These are phyloP conservation scores for Zaprionus bogoriensis DNA, from an alignment of 2,888 invertebrate species.

Conservation along the genomic window DNA sequence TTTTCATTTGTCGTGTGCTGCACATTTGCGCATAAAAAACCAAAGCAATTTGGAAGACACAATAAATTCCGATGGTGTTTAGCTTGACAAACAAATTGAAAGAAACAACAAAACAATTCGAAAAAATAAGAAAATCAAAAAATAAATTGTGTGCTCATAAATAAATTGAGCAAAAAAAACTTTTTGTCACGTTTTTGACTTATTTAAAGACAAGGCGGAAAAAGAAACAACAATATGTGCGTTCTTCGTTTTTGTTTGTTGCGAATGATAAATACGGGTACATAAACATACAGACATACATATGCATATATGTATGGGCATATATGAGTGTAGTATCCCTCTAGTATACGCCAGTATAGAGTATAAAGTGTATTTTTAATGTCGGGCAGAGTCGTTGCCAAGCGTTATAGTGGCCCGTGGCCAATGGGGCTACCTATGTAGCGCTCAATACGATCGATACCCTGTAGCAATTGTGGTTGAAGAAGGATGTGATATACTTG, in stretches of 20 bases:
- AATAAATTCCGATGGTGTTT: conserved; percentile 1
- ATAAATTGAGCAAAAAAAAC: conserved; percentile 30
- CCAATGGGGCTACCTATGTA: conserved; percentile 1
- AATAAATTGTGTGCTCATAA: conserved; percentile 18
- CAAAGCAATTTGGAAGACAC: not conserved
- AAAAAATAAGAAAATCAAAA: conserved; percentile 15
- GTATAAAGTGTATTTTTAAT: conserved; percentile 12
- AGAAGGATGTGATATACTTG: not conserved
- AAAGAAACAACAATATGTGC: conserved; percentile 16
- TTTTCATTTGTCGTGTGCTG: no score
- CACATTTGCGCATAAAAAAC: not conserved
- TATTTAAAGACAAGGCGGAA: conserved; percentile 27
- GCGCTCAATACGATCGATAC: not conserved
- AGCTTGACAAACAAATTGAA: conserved; percentile 2
- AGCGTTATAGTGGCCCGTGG: conserved; percentile 25
- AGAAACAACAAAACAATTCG: conserved; percentile 11
- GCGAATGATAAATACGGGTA: conserved; percentile 12
- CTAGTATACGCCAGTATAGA: conserved; percentile 6
- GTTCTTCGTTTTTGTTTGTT: conserved; percentile 9
- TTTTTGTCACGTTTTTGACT: conserved; percentile 68
- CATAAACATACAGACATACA: no score
- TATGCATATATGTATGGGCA: not conserved
- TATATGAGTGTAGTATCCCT: conserved; percentile 2
- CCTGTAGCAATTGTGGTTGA: not conserved
- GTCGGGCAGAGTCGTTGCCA: conserved; percentile 41